Conservation (phyloP, 2,888 invertebrate genomes). For the Ceriagrion tenellum region DNA sequence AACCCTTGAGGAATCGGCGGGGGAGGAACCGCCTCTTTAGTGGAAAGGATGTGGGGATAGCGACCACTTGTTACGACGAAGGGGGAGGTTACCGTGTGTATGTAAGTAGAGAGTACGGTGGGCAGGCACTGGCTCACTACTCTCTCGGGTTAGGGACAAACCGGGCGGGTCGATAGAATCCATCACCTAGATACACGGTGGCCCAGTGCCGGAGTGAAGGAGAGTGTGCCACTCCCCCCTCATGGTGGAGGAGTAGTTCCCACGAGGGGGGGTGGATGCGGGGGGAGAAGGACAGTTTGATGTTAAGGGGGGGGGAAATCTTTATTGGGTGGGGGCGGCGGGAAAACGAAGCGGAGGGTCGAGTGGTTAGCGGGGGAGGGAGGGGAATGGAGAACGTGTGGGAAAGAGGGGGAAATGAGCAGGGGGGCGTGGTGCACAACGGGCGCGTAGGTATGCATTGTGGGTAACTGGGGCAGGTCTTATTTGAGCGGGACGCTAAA, state of each 20-base stretch:
- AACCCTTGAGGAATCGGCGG: no score
- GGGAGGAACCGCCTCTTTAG: neutral
- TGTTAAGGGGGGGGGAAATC: neutral
- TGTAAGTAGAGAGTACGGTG: neutral
- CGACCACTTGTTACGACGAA: neutral
- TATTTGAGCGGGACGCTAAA: conserved; percentile 18
- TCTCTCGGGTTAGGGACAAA: conserved; percentile 53
- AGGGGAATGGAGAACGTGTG: neutral
- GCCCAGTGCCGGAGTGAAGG: conserved; percentile 57
- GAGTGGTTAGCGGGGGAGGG: neutral
- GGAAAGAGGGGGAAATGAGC: neutral
- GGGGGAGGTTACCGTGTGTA: neutral
- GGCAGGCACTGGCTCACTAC: neutral
- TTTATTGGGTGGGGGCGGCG: no score
- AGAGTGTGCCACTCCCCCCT: neutral
- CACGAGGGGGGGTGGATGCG: neutral
- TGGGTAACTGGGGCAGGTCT: conserved; percentile 51
- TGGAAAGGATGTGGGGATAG: neutral
- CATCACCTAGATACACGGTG: conserved; percentile 65
- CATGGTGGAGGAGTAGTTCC: no score
- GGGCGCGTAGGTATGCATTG: conserved; percentile 20
- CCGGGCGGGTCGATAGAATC: conserved; percentile 64
- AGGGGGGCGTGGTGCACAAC: neutral
- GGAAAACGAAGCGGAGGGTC: no score
- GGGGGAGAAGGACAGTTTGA: neutral